Evolutionary conservation across 2,113 vertebrate species (phyloP), one percentile per base, ranked within the genome.

Genomic region (Zapus hudsonius): DNA sequence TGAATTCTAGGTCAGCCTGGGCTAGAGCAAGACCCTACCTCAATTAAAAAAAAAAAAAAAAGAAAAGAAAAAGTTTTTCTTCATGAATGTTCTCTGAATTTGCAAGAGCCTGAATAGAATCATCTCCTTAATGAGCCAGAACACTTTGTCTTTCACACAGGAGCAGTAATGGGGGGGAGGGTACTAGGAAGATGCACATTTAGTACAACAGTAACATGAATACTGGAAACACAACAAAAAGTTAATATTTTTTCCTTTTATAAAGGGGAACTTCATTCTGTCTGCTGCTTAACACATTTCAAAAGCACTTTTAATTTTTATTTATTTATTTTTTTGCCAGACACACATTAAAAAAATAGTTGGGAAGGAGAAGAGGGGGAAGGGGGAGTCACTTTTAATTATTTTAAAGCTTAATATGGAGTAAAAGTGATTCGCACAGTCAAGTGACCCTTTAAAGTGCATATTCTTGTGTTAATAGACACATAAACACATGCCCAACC

Each of bases 351-450:
- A n/a, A n/a, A n/a, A n/a, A n/a, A n/a, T n/a, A n/a, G n/a, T n/a
- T n/a, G n/a, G n/a, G n/a, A n/a, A n/a, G n/a, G n/a, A n/a, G n/a
- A n/a, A n/a, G n/a, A n/a, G n/a, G n/a, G n/a, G n/a, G n/a, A n/a
- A n/a, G n/a, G n/a, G n/a, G n/a, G n/a, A n/a, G n/a, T n/a, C 72
- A 72, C 31, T 82, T 72, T 31, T 42, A 69, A 63, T 55, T 86
- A 96, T 64, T 92, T 80, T 67, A 87, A 92, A 94, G 67, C 42
- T 61, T 73, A 23, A 84, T 78, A 19, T 81, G 10, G 33, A 91
- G 16, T 42, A 80, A 78, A 94, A 40, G 52, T 84, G 12, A 52
- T 61, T 61, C 80, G 8, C 42, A 57, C 29, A 44, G 33, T 55
- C 40, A 87, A n/a, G 17, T 20, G 57, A 84, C 78, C 42, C 42